These are phyloP conservation scores for Corythornis leucogaster DNA, from an alignment of 2,797 vertebrate species.

Conservation along the genomic window DNA sequence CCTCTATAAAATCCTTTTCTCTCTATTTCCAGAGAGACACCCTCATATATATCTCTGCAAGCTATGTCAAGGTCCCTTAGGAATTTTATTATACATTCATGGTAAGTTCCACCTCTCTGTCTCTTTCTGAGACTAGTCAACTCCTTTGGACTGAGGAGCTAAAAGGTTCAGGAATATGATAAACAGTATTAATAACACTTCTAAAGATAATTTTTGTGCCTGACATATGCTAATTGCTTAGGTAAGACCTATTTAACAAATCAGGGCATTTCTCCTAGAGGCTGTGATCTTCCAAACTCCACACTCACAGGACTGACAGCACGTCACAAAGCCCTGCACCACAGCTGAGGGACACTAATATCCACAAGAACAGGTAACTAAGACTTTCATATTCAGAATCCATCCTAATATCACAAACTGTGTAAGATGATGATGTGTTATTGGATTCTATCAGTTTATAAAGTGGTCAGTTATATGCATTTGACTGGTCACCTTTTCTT, in stretches of 20 bases:
- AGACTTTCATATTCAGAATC: neutral
- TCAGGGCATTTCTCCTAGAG: neutral
- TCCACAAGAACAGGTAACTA: neutral
- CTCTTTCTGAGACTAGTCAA: neutral
- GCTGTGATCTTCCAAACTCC: neutral
- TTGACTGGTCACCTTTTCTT: neutral
- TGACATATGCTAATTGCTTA: neutral
- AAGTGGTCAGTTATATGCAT: neutral
- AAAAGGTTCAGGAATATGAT: neutral
- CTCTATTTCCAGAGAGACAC: conserved; percentile 35
- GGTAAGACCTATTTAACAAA: neutral
- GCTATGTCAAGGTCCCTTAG: conserved; percentile 28
- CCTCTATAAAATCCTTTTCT: conserved; percentile 46
- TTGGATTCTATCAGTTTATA: neutral
- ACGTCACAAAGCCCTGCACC: neutral
- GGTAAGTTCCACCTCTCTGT: neutral
- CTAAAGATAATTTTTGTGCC: neutral
- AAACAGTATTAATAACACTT: neutral
- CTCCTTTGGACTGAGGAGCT: neutral
- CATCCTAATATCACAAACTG: neutral
- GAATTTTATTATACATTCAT: conserved; percentile 29
- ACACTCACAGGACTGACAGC: neutral
- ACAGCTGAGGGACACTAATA: neutral
- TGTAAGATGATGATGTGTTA: neutral
- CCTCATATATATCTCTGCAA: conserved; percentile 31